Conservation (phyloP, 2,797 vertebrate species). For the Dipus sagitta region DNA sequence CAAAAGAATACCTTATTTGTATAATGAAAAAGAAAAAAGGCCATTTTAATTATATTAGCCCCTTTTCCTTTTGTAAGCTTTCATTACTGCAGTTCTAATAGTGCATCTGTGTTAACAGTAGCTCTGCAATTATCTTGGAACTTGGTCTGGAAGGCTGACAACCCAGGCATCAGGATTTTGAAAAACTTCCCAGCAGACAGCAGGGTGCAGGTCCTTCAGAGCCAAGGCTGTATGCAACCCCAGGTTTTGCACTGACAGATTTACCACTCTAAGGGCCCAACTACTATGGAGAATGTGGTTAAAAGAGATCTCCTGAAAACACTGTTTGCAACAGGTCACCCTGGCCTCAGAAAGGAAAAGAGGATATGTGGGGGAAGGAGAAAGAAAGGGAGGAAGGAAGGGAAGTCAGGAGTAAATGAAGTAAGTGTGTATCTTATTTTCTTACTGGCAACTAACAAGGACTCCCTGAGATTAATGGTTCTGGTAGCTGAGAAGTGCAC, state of each 20-base stretch:
- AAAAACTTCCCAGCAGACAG: not conserved
- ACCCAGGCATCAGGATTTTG: not conserved
- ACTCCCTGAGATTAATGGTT: not conserved
- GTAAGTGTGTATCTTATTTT: not conserved
- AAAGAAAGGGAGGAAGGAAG: not conserved
- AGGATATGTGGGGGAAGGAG: not conserved
- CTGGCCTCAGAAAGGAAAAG: not conserved
- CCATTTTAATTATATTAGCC: conserved; percentile 19
- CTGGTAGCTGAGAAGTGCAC: not conserved
- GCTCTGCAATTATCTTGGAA: not conserved
- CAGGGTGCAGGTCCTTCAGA: not conserved
- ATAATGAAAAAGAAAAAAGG: not conserved
- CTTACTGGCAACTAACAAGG: conserved; percentile 15
- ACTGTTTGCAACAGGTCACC: not conserved
- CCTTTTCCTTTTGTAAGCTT: not conserved
- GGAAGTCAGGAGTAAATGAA: not conserved
- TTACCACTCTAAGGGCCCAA: not conserved
- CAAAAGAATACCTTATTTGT: not conserved
- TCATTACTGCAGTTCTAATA: not conserved
- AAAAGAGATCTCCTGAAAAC: not conserved
- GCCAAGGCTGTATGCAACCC: not conserved
- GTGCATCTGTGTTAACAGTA: not conserved
- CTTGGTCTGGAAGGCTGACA: not conserved
- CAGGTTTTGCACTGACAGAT: not conserved
- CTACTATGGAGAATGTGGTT: not conserved